Base-by-base conservation (phyloP, 2,888 invertebrate genomes). In the Brachyptera putata region DNA sequence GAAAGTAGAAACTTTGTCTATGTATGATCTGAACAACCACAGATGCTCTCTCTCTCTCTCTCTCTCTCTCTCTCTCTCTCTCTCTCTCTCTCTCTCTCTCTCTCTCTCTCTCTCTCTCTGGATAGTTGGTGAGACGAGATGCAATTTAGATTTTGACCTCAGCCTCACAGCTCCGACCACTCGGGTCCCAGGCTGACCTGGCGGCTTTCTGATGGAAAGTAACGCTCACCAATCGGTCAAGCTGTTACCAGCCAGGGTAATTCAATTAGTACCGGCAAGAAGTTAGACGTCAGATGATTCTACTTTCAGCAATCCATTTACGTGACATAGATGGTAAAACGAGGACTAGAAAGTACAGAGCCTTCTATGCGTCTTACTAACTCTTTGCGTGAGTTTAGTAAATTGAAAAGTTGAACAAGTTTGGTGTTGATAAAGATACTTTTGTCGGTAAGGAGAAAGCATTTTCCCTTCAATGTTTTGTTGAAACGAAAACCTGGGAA, bases 161-260 rank as follows among this genome's bases (percentile, higher is more conserved):
- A 4, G 24, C 3, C 24, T n/a, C 11, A n/a, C n/a, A n/a, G n/a
- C n/a, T n/a, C n/a, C n/a, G n/a, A n/a, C n/a, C n/a, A n/a, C n/a
- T n/a, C 46, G 5, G 5, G 50, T 34, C 50, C 26, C 50, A 26
- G 30, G 50, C 16, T 24, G 26, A 25, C 26, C 16, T 34, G 16
- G 14, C 18, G 43, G 7, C 30, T 30, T 5, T n/a, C n/a, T n/a
- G n/a, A n/a, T 16, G 3, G 43, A 18, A 14, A 14, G 18, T 43
- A 11, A 16, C 13, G 39, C 53, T 55, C 36, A 36, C 56, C 57
- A 43, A 57, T 60, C 60, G 60, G 56, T 57, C 60, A 60, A 60
- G 60, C 60, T 60, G 60, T 60, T 60, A 37, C 60, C 34, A 56
- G 26, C 59, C 43, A 56, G 60, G 14, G 50, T 57, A 60, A 60